Evolutionary conservation across 2,113 vertebrate species (phyloP).

Genomic region (Indicator maculatus): DNA sequence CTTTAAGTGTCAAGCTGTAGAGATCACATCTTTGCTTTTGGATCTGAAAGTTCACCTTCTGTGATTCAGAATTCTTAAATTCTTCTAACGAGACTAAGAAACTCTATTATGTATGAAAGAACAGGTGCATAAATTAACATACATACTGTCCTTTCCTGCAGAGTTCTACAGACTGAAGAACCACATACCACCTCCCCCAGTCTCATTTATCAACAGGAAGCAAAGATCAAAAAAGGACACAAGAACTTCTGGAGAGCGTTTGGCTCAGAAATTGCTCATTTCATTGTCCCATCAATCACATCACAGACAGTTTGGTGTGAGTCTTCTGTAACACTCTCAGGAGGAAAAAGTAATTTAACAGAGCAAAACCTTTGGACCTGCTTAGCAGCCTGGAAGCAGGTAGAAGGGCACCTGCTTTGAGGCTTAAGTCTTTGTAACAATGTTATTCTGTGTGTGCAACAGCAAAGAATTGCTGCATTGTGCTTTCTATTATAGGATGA

Average conservation of each 20-base stretch:
- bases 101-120: neutral
- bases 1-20: neutral
- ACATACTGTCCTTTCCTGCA: neutral
- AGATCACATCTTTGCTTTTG: neutral
- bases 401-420: neutral
- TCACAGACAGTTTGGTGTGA: neutral
- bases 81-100: neutral
- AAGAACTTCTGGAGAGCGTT: neutral
- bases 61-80: neutral
- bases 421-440: neutral
- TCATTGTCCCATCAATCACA: neutral
- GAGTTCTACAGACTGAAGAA: neutral
- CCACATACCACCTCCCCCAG: accelerated
- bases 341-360: neutral
- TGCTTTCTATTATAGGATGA: neutral
- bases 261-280: neutral
- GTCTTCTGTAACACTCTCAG: neutral
- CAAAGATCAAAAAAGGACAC: neutral
- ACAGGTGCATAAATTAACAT: neutral
- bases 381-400: neutral
- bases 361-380: neutral
- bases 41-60: neutral
- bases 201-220: neutral
- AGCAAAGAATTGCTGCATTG: neutral
- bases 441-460: neutral